Conservation (phyloP, 2,797 vertebrate genomes). For the Glyptemys insculpta region DNA sequence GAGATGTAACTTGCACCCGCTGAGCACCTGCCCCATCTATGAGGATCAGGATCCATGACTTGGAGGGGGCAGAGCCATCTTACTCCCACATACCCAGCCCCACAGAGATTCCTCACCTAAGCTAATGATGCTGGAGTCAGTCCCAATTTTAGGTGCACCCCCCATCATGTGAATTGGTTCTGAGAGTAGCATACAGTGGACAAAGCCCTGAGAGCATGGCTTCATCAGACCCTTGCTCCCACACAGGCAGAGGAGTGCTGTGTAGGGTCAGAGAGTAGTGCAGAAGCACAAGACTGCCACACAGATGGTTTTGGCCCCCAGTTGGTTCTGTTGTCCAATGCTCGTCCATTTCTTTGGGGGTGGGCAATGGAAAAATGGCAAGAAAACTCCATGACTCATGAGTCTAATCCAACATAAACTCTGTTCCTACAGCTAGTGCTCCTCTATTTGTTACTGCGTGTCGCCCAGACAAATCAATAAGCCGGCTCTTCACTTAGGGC, state of each 20-base stretch:
- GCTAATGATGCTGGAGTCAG: no score
- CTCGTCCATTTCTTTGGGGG: not conserved
- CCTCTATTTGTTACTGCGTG: accelerated
- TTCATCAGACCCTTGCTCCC: not conserved
- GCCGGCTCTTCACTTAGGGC: not conserved
- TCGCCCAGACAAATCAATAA: not conserved
- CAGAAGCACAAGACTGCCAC: accelerated
- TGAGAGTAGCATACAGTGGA: no score
- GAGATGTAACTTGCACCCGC: not conserved
- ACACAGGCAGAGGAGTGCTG: not conserved
- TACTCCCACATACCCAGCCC: not conserved
- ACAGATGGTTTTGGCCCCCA: not conserved
- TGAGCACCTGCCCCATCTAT: not conserved
- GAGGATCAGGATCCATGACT: not conserved
- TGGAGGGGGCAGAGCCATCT: not conserved
- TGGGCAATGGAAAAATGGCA: not conserved
- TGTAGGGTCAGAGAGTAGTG: not conserved
- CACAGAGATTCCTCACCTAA: not conserved
- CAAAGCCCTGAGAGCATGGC: not conserved
- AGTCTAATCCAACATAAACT: accelerated
- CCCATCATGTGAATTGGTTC: accelerated
- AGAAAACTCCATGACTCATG: accelerated
- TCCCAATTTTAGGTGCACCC: not conserved
- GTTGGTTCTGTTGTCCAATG: not conserved
- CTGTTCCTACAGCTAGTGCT: accelerated